A percentile compares a stretch with the other conserved stretches of the same genome.
phyloP scores from a whole-genome alignment of 2,113 vertebrate species.

The Steatornis caripensis region DNA sequence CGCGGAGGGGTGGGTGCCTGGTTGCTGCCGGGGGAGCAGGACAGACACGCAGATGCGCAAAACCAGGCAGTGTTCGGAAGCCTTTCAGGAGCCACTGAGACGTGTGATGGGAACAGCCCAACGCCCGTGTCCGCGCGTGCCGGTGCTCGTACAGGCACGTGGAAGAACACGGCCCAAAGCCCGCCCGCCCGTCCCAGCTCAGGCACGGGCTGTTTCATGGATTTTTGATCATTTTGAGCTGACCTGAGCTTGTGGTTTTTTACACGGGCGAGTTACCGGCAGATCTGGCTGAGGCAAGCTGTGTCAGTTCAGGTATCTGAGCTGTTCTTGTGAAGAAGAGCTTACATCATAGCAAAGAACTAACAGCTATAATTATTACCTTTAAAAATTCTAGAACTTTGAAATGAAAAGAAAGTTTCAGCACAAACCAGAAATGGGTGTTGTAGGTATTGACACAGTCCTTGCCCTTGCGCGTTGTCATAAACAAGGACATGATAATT shows the following conservation, averaged over 20 bases:
- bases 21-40: too few species aligned
- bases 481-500: slow-evolving; percentile 65
- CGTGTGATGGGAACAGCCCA: not conserved
- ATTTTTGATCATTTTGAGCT: fast-evolving
- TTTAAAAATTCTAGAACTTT: not conserved
- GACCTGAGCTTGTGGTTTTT: not conserved
- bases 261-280: too few species aligned
- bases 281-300: not conserved
- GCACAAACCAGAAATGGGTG: not conserved
- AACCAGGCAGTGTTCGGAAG: too few species aligned
- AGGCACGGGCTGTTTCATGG: fast-evolving
- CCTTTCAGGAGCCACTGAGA: too few species aligned
- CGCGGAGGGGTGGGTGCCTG: not conserved
- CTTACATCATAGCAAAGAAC: not conserved
- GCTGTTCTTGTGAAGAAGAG: not conserved
- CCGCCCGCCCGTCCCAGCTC: fast-evolving
- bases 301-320: not conserved
- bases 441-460: not conserved
- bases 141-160: fast-evolving
- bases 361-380: slow-evolving; percentile 13
- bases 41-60: not conserved
- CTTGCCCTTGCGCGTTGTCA: not conserved
- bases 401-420: slow-evolving; percentile 4
- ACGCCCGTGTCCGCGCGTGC: fast-evolving
- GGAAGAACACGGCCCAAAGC: fast-evolving